These are phyloP conservation scores for Tychaedon coryphoeus DNA, from an alignment of 2,113 vertebrate genomes.

Conservation along the genomic window DNA sequence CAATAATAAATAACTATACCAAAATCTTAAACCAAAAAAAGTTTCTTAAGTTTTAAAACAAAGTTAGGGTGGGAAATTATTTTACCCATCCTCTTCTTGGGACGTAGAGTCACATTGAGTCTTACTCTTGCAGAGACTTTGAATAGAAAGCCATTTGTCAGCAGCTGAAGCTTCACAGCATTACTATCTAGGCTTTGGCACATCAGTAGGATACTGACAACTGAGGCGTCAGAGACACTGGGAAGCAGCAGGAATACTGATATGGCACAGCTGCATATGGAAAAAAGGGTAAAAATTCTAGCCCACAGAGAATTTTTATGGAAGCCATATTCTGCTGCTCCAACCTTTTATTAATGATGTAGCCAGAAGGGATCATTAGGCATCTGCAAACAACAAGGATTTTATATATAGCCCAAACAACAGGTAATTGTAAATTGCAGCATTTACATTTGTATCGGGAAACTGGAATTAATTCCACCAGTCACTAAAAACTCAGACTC, in stretches of 20 bases:
- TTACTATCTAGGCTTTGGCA: neutral
- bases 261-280: neutral
- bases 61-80: neutral
- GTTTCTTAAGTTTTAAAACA: neutral
- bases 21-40: neutral
- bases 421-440: neutral
- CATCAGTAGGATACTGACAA: neutral
- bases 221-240: neutral
- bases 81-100: neutral
- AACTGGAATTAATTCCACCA: neutral
- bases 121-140: neutral
- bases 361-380: neutral
- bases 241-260: constrained; percentile 8
- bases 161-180: neutral
- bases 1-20: neutral
- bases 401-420: neutral
- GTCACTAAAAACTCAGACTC: neutral
- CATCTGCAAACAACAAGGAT: neutral
- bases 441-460: neutral
- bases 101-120: neutral
- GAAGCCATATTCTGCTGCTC: neutral
- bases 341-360: constrained; percentile 1
- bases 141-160: neutral
- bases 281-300: neutral
- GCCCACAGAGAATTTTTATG: neutral